phyloP scores from a whole-genome alignment of 2,888 invertebrate species.

The Caenorhabditis sinica region DNA sequence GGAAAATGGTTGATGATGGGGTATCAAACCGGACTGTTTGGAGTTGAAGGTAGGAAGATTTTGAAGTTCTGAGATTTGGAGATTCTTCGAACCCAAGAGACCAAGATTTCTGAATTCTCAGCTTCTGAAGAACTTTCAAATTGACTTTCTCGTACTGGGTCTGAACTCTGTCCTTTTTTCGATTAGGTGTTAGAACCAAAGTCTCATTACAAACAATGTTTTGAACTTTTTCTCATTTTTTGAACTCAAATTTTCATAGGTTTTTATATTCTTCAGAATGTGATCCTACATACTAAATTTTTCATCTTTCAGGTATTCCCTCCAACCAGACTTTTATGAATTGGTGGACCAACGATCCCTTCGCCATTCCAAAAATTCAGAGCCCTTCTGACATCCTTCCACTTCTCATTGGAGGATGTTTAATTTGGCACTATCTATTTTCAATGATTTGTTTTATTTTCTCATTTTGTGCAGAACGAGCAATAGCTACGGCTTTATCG shows the following conservation, averaged over 20 bases:
- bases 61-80: background rate
- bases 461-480: conserved; percentile 51
- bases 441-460: conserved; percentile 52
- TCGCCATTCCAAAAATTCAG: background rate
- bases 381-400: background rate
- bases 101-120: too few species aligned
- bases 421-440: conserved; percentile 48
- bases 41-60: conserved; percentile 17
- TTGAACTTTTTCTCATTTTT: too few species aligned
- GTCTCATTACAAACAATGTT: too few species aligned
- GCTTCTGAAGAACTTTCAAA: too few species aligned
- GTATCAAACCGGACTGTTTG: conserved; percentile 30
- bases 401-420: conserved; percentile 29
- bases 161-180: too few species aligned
- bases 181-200: too few species aligned
- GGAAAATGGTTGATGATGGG: conserved; percentile 40
- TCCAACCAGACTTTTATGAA: conserved; percentile 13
- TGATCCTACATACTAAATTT: background rate
- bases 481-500: conserved; percentile 30
- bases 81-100: background rate
- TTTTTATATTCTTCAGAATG: too few species aligned
- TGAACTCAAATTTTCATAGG: too few species aligned
- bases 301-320: conserved; percentile 22
- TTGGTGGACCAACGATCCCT: conserved; percentile 32
- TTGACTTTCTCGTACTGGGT: too few species aligned